Conservation (phyloP, 2,888 invertebrate species). For the Schrankia costaestrigalis region DNA sequence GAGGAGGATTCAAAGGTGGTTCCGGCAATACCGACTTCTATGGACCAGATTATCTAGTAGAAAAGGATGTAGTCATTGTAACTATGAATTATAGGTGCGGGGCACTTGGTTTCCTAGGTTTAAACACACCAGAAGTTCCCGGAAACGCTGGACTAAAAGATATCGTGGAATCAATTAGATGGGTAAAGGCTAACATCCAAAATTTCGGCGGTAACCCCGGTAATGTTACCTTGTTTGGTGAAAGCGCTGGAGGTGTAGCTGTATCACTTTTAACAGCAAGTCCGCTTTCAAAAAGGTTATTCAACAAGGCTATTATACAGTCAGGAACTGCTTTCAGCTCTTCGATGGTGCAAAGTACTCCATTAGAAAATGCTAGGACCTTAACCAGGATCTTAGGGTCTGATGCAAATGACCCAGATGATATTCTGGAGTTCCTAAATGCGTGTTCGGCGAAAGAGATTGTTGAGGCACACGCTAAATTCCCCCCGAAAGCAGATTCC, state of each 20-base stretch:
- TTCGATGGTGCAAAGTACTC: constrained; percentile 51
- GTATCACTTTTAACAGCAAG: constrained; percentile 59
- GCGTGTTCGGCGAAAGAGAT: constrained; percentile 60
- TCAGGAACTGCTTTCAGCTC: constrained; percentile 54
- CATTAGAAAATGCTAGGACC: constrained; percentile 53
- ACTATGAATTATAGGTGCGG: constrained; percentile 79
- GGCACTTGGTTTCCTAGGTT: constrained; percentile 61
- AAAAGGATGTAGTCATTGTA: constrained; percentile 79
- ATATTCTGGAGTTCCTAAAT: constrained; percentile 59
- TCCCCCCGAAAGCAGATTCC: constrained; percentile 26
- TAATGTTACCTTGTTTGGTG: constrained; percentile 66
- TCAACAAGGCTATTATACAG: constrained; percentile 64
- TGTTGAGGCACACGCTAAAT: constrained; percentile 46
- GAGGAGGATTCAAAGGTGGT: constrained; percentile 76
- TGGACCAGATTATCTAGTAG: constrained; percentile 77
- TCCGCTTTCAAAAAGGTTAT: constrained; percentile 55
- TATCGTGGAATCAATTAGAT: constrained; percentile 59
- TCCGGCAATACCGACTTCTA: constrained; percentile 72
- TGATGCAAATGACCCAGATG: constrained; percentile 54
- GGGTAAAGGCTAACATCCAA: constrained; percentile 67
- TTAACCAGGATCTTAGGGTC: constrained; percentile 56
- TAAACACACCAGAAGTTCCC: constrained; percentile 69
- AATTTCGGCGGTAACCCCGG: constrained; percentile 68
- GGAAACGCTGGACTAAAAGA: constrained; percentile 73
- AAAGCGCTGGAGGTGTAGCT: constrained; percentile 57